These are phyloP conservation scores for Caenorhabditis drosophilae DNA, from an alignment of 2,888 invertebrate species.

Conservation along the genomic window DNA sequence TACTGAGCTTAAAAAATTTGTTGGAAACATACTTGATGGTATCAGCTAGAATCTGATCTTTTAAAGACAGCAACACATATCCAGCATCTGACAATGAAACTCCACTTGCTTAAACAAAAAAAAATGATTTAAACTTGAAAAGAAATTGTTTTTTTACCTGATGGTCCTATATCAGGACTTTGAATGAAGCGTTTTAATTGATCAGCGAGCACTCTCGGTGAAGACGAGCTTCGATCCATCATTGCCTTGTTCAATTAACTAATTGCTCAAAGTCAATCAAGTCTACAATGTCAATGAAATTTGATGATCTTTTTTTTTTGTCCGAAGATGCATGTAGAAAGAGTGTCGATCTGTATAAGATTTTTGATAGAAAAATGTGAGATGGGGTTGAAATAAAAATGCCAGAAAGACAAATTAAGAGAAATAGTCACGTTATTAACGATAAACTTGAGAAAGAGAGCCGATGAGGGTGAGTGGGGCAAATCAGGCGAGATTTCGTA, in stretches of 20 bases:
- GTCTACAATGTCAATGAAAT: no score
- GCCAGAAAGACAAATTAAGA: no score
- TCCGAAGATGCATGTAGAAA: conserved; percentile 2
- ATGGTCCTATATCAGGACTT: conserved; percentile 49
- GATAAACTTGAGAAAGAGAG: conserved; percentile 11
- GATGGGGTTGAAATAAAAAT: no score
- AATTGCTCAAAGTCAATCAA: no score
- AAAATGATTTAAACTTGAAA: no score
- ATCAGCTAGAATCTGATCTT: conserved; percentile 55
- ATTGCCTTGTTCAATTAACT: background rate
- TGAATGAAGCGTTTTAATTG: conserved; percentile 58
- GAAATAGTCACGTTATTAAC: no score
- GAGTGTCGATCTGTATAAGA: conserved; percentile 24
- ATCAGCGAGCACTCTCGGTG: conserved; percentile 49
- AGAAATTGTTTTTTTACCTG: no score
- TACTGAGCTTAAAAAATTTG: no score
- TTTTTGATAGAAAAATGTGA: no score
- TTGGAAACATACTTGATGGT: conserved; percentile 44
- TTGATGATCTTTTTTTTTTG: no score
- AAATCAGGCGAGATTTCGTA: conserved; percentile 39
- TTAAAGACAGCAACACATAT: conserved; percentile 53
- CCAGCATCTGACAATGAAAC: conserved; percentile 58
- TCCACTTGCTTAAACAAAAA: conserved; percentile 40
- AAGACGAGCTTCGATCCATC: conserved; percentile 33
- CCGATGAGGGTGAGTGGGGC: no score